Evolutionary conservation across 2,797 vertebrate species (phyloP).

Genomic region (Pantherophis vulpinus): DNA sequence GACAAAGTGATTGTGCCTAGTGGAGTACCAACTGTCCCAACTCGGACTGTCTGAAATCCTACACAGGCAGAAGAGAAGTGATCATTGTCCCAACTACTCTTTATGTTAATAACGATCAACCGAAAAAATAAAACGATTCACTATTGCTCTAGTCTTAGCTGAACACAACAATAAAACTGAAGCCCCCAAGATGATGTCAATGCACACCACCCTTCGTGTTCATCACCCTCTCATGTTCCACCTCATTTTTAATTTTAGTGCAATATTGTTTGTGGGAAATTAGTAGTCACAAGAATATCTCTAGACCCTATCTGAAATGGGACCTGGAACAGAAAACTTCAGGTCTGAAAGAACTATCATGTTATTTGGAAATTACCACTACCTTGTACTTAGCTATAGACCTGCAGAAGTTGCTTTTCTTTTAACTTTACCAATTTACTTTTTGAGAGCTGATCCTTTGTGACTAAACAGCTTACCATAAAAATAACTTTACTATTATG

Average conservation of each 20-base stretch:
- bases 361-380: background rate
- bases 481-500: background rate
- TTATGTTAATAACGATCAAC: background rate
- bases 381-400: background rate
- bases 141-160: background rate
- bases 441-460: background rate
- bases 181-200: background rate
- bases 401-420: background rate
- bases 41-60: constrained; percentile 97
- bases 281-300: background rate
- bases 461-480: background rate
- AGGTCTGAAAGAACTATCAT: background rate
- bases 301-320: background rate
- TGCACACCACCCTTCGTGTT: background rate
- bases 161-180: background rate
- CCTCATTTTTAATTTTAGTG: background rate
- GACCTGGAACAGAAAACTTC: background rate
- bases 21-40: constrained; percentile 95
- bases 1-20: constrained; percentile 94
- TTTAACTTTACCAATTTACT: background rate
- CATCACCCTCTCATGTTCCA: background rate
- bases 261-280: background rate
- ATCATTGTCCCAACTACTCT: constrained; percentile 16
- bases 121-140: background rate
- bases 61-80: constrained; percentile 38